phyloP scores from a whole-genome alignment of 2,113 vertebrate genomes.

The Mugil cephalus region DNA sequence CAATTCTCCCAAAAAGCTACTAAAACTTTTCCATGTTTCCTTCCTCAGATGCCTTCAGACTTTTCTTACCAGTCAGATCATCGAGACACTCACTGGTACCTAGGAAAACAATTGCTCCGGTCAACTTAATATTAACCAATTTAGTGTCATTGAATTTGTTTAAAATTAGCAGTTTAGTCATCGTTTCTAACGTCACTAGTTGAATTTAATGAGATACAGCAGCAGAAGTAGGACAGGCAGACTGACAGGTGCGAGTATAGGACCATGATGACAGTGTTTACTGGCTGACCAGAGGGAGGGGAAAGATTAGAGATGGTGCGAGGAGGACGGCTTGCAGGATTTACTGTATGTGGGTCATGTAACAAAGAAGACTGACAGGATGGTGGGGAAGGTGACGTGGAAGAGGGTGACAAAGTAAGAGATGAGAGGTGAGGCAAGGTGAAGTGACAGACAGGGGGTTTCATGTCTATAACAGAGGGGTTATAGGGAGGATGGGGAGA shows the following conservation, averaged over 20 bases:
- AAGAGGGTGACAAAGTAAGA: slow-evolving; percentile 9
- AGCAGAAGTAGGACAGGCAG: slow-evolving; percentile 32
- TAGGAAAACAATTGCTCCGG: too few species aligned
- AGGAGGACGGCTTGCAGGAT: slow-evolving; percentile 12
- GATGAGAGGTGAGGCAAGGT: slow-evolving; percentile 15
- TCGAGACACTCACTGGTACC: too few species aligned
- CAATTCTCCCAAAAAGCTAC: too few species aligned
- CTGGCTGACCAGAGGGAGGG: slow-evolving; percentile 19
- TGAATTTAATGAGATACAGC: background rate
- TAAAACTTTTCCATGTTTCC: too few species aligned
- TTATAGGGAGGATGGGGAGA: slow-evolving; percentile 24
- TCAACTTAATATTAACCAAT: too few species aligned
- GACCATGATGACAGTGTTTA: slow-evolving; percentile 1
- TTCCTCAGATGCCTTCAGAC: too few species aligned
- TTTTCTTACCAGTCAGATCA: too few species aligned
- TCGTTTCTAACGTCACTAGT: too few species aligned
- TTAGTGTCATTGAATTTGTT: too few species aligned
- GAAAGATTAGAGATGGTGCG: slow-evolving; percentile 10
- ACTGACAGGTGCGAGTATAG: slow-evolving; percentile 12
- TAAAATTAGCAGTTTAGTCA: too few species aligned
- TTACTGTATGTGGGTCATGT: slow-evolving; percentile 63
- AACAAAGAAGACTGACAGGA: slow-evolving; percentile 50
- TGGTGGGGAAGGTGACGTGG: background rate
- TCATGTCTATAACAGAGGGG: slow-evolving; percentile 28
- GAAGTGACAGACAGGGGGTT: slow-evolving; percentile 57